Base-by-base conservation (phyloP, 2,888 invertebrate species). In the Hydroisotoma schaefferi region DNA sequence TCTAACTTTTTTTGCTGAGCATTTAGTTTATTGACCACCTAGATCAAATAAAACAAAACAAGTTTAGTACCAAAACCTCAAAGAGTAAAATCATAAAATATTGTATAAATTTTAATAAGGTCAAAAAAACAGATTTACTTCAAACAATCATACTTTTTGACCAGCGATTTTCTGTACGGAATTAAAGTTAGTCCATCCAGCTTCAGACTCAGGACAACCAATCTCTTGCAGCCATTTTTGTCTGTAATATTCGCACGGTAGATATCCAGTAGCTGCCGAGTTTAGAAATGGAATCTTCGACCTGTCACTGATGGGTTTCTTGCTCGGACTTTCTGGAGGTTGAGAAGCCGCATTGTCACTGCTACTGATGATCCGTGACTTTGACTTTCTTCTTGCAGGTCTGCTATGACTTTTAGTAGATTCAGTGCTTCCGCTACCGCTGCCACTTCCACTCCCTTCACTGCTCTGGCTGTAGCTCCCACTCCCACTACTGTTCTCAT, bases 21-120 rank as follows among this genome's bases (percentile, higher is more conserved):
- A 1, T 67, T 59, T 10, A 68, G 57, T 49, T 71, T 69, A 37
- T 62, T 62, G 12, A 71, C 63, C 25, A 71, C 71, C 71, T 71
- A 25, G 15, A 51, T 29, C 22, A 40, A 38, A 28, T 10, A n/a
- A 37, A 53, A 53, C 4, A 18, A 22, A 53, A 22, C 53, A 47
- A 47, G 22, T 18, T 15, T 10, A 10, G 6, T 33, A 10, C 15
- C 15, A 33, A 33, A 33, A 33, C 8, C 33, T 33, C 6, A 33
- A 33, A 27, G n/a, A 23, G 26, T 26, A 55, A 27, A 26, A 44
- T 15, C 53, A 23, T 53, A 12, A 27, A 27, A 49, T 49, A 49
- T 15, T 33, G 33, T 10, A 33, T 33, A 15, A 15, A 10, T 33
- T 33, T 33, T 10, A 8, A 33, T 10, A 15, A 33, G 33, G 33